Percentiles rank a stretch among this genome's conserved stretches.
Evolutionary conservation across 2,797 vertebrate species (phyloP).

Genomic region (Urophycis tenuis): DNA sequence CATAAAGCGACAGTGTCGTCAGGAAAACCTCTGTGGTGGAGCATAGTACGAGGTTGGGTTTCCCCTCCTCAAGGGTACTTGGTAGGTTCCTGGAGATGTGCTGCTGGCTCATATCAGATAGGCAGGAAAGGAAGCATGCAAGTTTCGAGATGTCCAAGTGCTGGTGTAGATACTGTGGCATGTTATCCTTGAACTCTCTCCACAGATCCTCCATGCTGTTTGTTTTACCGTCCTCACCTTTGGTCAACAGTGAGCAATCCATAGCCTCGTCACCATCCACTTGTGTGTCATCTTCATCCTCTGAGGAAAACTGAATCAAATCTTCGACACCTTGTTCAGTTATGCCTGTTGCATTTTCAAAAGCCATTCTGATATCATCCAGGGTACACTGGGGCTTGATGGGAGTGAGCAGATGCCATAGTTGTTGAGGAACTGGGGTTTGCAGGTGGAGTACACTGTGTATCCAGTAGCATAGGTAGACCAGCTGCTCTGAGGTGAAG

Average conservation of each 20-base stretch:
- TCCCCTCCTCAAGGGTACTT: constrained; percentile 56
- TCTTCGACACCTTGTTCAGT: background rate
- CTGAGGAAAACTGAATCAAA: constrained; percentile 32
- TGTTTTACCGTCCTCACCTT: constrained; percentile 11
- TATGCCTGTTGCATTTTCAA: constrained; percentile 15
- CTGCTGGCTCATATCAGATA: constrained; percentile 52
- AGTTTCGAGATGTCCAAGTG: constrained; percentile 61
- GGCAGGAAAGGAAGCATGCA: constrained; percentile 52
- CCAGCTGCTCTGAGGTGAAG: constrained; percentile 71
- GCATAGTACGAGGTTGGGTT: constrained; percentile 69
- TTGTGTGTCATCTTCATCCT: constrained; percentile 15
- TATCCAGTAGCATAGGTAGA: constrained; percentile 67
- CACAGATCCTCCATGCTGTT: constrained; percentile 58
- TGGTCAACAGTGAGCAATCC: constrained; percentile 8
- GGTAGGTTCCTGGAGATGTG: constrained; percentile 56
- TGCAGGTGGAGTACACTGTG: constrained; percentile 33
- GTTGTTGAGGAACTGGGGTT: constrained; percentile 48
- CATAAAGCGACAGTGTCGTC: constrained; percentile 61
- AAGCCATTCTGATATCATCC: constrained; percentile 53
- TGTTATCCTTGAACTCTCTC: constrained; percentile 58
- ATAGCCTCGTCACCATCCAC: constrained; percentile 9
- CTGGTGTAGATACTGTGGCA: constrained; percentile 49
- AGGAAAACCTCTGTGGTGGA: constrained; percentile 58
- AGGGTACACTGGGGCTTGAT: constrained; percentile 62
- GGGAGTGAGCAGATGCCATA: constrained; percentile 64